Percentiles rank a stretch among this genome's conserved stretches.
Evolutionary conservation across 1,140 invertebrate species (phyloP).

Genomic region (Carcinoscorpius rotundicauda): DNA sequence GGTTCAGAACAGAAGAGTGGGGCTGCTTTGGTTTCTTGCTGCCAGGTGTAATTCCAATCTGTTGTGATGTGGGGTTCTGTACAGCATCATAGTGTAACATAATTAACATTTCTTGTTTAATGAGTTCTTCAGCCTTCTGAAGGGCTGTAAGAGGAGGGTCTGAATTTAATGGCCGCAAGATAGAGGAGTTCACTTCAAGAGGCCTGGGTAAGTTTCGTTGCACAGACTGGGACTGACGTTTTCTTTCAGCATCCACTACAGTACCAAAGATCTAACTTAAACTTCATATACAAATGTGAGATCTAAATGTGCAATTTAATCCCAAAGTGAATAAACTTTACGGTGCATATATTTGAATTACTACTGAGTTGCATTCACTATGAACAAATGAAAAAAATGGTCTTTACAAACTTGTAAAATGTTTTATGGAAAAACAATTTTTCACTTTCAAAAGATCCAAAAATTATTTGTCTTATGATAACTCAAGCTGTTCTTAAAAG

Average conservation of each 20-base stretch:
- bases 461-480: too few relatives aligned
- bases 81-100: constrained; percentile 84
- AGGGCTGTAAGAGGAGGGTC: constrained; percentile 68
- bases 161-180: constrained; percentile 52
- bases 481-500: too few relatives aligned
- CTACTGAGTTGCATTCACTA: too few relatives aligned
- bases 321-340: not conserved
- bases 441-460: too few relatives aligned
- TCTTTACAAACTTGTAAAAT: too few relatives aligned
- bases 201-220: constrained; percentile 82
- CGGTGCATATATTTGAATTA: too few relatives aligned
- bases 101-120: constrained; percentile 92
- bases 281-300: not conserved
- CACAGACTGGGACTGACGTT: constrained; percentile 71
- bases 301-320: too few relatives aligned
- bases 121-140: constrained; percentile 88
- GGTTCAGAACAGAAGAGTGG: constrained; percentile 35
- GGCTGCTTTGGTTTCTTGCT: constrained; percentile 18
- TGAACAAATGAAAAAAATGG: too few relatives aligned
- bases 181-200: constrained; percentile 65
- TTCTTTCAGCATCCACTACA: constrained; percentile 50
- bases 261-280: not conserved
- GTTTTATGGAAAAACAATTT: too few relatives aligned
- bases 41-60: not conserved
- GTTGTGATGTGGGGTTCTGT: constrained; percentile 37